Evolutionary conservation across 92 coral and sea anemone species (phyloP).

Genomic region (Palythoa grandis): DNA sequence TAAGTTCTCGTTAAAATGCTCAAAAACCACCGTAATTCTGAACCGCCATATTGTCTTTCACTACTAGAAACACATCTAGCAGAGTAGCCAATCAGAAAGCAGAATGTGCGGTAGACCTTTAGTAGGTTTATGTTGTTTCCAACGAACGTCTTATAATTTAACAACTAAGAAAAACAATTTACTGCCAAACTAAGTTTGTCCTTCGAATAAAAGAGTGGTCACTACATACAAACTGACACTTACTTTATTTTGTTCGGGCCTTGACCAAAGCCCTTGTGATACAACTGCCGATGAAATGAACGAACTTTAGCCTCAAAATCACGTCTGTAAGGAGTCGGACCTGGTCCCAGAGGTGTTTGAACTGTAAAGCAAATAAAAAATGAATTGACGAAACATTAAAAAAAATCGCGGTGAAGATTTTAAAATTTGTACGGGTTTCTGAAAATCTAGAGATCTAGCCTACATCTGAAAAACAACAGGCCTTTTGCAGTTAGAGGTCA

Average conservation of each 20-base stretch:
- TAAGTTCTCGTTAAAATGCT: too few species aligned
- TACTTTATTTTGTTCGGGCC: slow-evolving; percentile 97
- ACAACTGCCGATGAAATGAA: slow-evolving; percentile 94
- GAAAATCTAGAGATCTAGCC: too few species aligned
- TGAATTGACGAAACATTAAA: background rate
- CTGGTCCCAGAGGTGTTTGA: slow-evolving; percentile 55
- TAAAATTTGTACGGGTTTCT: too few species aligned
- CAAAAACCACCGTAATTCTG: too few species aligned
- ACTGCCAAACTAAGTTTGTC: background rate
- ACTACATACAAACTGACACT: slow-evolving; percentile 23
- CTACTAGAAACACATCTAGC: too few species aligned
- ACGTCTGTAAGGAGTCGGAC: slow-evolving; percentile 97
- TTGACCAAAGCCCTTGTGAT: slow-evolving; percentile 93
- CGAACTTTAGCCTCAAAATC: slow-evolving; percentile 99
- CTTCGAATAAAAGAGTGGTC: background rate
- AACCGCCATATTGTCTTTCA: too few species aligned
- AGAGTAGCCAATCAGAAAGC: too few species aligned
- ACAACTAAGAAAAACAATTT: background rate
- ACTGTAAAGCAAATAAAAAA: slow-evolving; percentile 26
- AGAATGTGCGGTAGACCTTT: too few species aligned
- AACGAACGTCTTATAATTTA: background rate
- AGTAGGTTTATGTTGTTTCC: too few species aligned
- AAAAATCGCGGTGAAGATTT: too few species aligned
- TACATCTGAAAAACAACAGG: too few species aligned
- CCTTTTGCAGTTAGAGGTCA: too few species aligned